Conservation (phyloP, 2,888 invertebrate genomes). For the Pogonocherus hispidulus region DNA sequence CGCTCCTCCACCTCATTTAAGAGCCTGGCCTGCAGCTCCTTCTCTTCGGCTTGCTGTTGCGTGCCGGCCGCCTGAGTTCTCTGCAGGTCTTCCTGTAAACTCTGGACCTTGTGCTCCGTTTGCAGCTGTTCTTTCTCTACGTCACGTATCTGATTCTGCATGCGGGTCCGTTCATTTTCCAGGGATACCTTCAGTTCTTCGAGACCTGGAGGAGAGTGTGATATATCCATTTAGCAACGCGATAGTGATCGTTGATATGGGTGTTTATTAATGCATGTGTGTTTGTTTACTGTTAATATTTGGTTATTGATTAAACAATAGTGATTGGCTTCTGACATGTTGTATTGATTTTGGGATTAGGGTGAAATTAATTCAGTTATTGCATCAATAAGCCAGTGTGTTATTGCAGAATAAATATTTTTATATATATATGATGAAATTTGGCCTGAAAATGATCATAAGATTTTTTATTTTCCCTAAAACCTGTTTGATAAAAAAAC, state of each 20-base stretch:
- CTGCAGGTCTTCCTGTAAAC: constrained; percentile 78
- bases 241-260: constrained; percentile 7
- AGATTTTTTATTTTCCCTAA: background rate
- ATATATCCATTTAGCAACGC: background rate
- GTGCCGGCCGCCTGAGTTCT: constrained; percentile 77
- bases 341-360: constrained; percentile 32
- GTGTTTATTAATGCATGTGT: background rate
- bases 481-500: too few relatives aligned
- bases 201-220: constrained; percentile 69
- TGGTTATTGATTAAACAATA: constrained; percentile 27
- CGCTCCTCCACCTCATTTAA: constrained; percentile 83
- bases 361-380: constrained; percentile 16
- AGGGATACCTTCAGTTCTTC: constrained; percentile 84
- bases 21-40: constrained; percentile 79
- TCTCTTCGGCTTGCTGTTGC: constrained; percentile 82
- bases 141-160: constrained; percentile 79
- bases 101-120: constrained; percentile 79
- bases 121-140: constrained; percentile 81
- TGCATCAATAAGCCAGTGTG: constrained; percentile 13
- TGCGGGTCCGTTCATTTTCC: constrained; percentile 82
- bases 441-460: background rate
- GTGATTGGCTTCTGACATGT: constrained; percentile 20
- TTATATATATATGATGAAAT: background rate
- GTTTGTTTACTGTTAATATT: constrained; percentile 7
- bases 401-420: background rate